phyloP scores from a whole-genome alignment of 1,140 invertebrate genomes.

The Triops cancriformis region DNA sequence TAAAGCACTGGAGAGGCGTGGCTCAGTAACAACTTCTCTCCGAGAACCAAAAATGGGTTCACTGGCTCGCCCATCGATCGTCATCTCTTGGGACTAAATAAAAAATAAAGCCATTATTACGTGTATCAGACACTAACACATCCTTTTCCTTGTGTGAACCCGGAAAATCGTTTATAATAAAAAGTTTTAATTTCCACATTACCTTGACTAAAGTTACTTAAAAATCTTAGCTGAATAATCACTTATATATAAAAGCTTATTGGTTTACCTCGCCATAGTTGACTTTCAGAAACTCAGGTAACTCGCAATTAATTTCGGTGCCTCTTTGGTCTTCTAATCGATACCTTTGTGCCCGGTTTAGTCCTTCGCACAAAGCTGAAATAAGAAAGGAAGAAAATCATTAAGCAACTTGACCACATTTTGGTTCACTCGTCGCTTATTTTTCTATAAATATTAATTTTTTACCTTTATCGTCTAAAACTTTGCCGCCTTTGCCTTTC shows the following conservation, averaged over 20 bases:
- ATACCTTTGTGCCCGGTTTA: slow-evolving; percentile 62
- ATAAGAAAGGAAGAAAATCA: slow-evolving; percentile 29
- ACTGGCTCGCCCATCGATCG: slow-evolving; percentile 32
- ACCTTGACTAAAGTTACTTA: too few species aligned
- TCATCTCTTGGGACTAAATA: slow-evolving; percentile 30
- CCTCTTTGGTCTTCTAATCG: slow-evolving; percentile 72
- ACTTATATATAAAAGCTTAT: too few species aligned
- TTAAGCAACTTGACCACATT: neutral
- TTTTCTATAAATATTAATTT: too few species aligned
- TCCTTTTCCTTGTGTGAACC: too few species aligned
- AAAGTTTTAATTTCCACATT: too few species aligned
- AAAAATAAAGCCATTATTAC: neutral
- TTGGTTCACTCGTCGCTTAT: too few species aligned
- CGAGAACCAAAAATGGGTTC: slow-evolving; percentile 28
- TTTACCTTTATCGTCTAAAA: neutral
- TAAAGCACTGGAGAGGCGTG: slow-evolving; percentile 24
- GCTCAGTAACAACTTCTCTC: slow-evolving; percentile 27
- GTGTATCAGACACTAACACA: too few species aligned
- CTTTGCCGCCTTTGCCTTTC: neutral
- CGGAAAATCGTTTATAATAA: too few species aligned
- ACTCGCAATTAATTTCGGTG: slow-evolving; percentile 68
- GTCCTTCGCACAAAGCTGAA: slow-evolving; percentile 54
- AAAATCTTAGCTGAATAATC: too few species aligned
- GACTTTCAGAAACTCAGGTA: slow-evolving; percentile 63
- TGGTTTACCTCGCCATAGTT: neutral